Base-by-base conservation (phyloP, 23 tunicate genomes). In the Diplosoma virens region DNA sequence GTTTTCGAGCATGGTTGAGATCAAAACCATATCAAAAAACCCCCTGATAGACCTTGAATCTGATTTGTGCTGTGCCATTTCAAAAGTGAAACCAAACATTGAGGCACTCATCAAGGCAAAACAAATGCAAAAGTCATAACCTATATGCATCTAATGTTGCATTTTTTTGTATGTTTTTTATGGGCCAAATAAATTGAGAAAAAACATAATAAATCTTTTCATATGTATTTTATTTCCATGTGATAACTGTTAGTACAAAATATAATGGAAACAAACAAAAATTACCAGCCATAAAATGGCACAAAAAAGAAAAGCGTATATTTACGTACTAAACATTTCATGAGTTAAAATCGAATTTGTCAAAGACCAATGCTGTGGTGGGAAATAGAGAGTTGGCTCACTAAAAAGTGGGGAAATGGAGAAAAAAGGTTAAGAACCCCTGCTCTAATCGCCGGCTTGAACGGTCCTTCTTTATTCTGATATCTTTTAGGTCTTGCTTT, bases 41-140 rank as follows among this genome's bases (percentile, higher is more conserved):
- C n/a, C n/a, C n/a, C n/a, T n/a, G n/a, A n/a, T n/a, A n/a, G n/a
- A n/a, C n/a, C n/a, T n/a, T n/a, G n/a, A n/a, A n/a, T n/a, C n/a
- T n/a, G n/a, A n/a, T n/a, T n/a, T n/a, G n/a, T n/a, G n/a, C n/a
- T n/a, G n/a, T n/a, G n/a, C n/a, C n/a, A n/a, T n/a, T n/a, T n/a
- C n/a, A n/a, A n/a, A n/a, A n/a, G n/a, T n/a, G n/a, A n/a, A n/a
- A n/a, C n/a, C n/a, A n/a, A 41, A 41, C 50, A 56, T 56, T 56
- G 63, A 56, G 63, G 63, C 63, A 56, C 63, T 56, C 63, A 20
- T 20, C 63, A 56, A 56, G 63, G 63, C 63, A 56, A 56, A 56
- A 56, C 63, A 56, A 56, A 16, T 56, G 25, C 63, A 56, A 56
- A 20, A 56, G 24, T 56, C 63, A 56, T 25, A 20, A 9, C 14